These are phyloP conservation scores for Vanessa tameamea DNA, from an alignment of 1,140 invertebrate genomes.

Conservation along the genomic window DNA sequence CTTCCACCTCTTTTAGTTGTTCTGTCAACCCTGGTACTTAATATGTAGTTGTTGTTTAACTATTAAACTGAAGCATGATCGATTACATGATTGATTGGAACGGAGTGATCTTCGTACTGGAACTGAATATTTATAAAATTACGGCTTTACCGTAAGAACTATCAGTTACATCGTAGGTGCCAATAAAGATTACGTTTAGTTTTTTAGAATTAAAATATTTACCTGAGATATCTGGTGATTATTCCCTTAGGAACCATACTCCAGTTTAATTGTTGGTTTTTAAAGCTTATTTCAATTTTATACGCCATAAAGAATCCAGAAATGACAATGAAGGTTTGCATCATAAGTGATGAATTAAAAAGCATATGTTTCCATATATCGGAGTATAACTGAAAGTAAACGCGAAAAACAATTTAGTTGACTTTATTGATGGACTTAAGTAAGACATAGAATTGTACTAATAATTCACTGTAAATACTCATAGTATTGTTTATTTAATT, in stretches of 20 bases:
- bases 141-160: too few species aligned
- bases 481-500: too few species aligned
- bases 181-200: not conserved
- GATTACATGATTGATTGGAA: too few species aligned
- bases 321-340: constrained; percentile 73
- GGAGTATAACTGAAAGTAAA: constrained; percentile 46
- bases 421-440: not conserved
- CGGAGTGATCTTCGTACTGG: too few species aligned
- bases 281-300: constrained; percentile 34
- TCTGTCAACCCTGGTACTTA: too few species aligned
- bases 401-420: not conserved
- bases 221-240: constrained; percentile 47
- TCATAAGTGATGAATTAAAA: constrained; percentile 64
- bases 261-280: constrained; percentile 40
- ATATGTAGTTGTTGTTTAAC: too few species aligned
- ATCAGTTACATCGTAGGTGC: too few species aligned
- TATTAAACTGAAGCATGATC: too few species aligned
- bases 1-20: too few species aligned
- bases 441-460: too few species aligned
- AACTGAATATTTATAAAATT: too few species aligned
- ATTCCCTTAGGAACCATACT: constrained; percentile 31
- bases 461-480: too few species aligned
- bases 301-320: constrained; percentile 47
- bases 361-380: constrained; percentile 48
- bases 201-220: not conserved